Conservation (phyloP, 2,888 invertebrate genomes). For the Chaetogeoica ovagalla region DNA sequence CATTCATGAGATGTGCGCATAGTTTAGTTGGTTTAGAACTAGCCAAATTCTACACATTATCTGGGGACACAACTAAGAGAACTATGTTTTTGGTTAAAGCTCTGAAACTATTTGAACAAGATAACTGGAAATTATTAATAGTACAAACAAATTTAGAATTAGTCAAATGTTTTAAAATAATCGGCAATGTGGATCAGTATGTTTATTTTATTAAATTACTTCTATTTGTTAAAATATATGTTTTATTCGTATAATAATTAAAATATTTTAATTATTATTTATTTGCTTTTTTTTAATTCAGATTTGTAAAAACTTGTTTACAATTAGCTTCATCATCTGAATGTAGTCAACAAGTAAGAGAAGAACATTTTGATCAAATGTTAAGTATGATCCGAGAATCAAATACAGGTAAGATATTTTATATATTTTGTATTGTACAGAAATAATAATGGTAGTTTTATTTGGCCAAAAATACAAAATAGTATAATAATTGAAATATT, state of each 20-base stretch:
- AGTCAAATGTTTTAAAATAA: constrained; percentile 80
- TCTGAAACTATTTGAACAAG: constrained; percentile 80
- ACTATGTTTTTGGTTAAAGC: constrained; percentile 86
- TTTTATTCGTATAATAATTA: background rate
- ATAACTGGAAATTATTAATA: constrained; percentile 83
- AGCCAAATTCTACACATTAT: constrained; percentile 85
- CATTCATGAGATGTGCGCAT: constrained; percentile 77
- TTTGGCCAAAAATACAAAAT: too few relatives aligned
- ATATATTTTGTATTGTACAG: background rate
- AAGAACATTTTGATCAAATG: constrained; percentile 83
- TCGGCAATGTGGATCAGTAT: constrained; percentile 75
- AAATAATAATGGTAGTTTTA: background rate
- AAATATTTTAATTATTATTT: background rate
- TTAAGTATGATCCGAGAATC: constrained; percentile 61
- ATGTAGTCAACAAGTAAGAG: constrained; percentile 73
- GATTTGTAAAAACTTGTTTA: constrained; percentile 77
- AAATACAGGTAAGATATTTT: constrained; percentile 55
- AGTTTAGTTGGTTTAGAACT: constrained; percentile 81
- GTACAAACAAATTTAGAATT: constrained; percentile 82
- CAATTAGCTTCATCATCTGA: constrained; percentile 77
- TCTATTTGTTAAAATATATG: background rate
- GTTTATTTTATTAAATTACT: constrained; percentile 30
- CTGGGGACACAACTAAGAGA: constrained; percentile 84
- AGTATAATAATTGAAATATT: too few relatives aligned
- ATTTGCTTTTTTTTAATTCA: constrained; percentile 58